Conservation (phyloP, 2,113 vertebrate genomes). For the Ictalurus furcatus region DNA sequence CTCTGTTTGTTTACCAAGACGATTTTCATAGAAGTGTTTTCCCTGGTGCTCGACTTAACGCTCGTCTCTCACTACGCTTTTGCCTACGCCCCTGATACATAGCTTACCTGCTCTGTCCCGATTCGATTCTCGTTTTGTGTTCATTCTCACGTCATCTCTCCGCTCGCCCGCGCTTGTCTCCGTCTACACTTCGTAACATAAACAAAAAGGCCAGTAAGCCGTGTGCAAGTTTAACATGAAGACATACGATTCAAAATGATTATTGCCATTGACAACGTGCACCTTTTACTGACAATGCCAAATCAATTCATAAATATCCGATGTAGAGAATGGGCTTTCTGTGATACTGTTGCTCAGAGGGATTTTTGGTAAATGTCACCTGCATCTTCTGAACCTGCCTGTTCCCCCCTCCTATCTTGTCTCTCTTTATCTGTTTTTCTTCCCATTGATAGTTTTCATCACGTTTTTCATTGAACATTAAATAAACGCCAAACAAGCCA, state of each 20-base stretch:
- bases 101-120: too few relatives aligned
- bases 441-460: conserved; percentile 12
- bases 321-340: conserved; percentile 51
- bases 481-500: conserved; percentile 21
- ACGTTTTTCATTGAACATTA: background rate
- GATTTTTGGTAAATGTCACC: conserved; percentile 72
- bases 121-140: too few relatives aligned
- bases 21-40: too few relatives aligned
- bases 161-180: too few relatives aligned
- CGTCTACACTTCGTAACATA: too few relatives aligned
- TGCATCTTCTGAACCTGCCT: conserved; percentile 53
- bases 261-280: conserved; percentile 69
- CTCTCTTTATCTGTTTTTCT: background rate
- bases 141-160: too few relatives aligned
- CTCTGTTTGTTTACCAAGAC: too few relatives aligned
- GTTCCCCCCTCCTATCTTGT: background rate
- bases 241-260: conserved; percentile 73
- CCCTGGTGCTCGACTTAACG: too few relatives aligned
- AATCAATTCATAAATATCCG: conserved; percentile 74
- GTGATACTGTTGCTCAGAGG: conserved; percentile 58
- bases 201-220: conserved; percentile 78
- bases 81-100: too few relatives aligned
- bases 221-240: conserved; percentile 72
- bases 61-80: too few relatives aligned
- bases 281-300: conserved; percentile 62